Conservation (phyloP, 1,140 invertebrate species). For the Pseudomyrmex sp. region DNA sequence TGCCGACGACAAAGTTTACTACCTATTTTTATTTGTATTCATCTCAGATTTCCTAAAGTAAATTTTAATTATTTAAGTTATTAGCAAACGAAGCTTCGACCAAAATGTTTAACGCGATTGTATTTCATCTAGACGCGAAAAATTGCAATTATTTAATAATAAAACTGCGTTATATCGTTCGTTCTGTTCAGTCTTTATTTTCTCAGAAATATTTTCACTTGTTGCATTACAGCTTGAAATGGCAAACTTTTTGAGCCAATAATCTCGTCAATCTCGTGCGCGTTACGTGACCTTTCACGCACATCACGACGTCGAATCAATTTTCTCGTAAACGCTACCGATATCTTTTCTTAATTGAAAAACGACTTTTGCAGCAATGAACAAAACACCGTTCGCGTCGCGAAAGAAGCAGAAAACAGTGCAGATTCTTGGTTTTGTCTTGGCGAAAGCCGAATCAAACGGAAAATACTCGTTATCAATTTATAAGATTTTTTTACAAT, state of each 20-base stretch:
- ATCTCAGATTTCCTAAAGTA: background rate
- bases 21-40: conserved; percentile 9
- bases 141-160: conserved; percentile 49
- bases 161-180: conserved; percentile 40
- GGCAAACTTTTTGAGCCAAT: conserved; percentile 46
- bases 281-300: conserved; percentile 54
- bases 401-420: conserved; percentile 23
- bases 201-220: conserved; percentile 54
- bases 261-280: conserved; percentile 49
- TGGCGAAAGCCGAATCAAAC: conserved; percentile 39
- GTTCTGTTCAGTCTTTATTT: conserved; percentile 9
- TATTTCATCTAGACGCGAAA: background rate
- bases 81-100: conserved; percentile 35
- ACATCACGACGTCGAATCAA: conserved; percentile 53
- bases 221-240: conserved; percentile 58
- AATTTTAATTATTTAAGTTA: conserved; percentile 32
- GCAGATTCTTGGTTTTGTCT: conserved; percentile 47
- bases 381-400: background rate
- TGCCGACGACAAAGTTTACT: background rate
- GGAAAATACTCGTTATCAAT: conserved; percentile 4
- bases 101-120: conserved; percentile 29
- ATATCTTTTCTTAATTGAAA: conserved; percentile 57
- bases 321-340: conserved; percentile 31
- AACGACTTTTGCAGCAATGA: conserved; percentile 35
- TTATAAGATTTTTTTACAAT: too few relatives aligned